These are phyloP conservation scores for Nyctalus aviator DNA, from an alignment of 2,797 vertebrate species.

Conservation along the genomic window DNA sequence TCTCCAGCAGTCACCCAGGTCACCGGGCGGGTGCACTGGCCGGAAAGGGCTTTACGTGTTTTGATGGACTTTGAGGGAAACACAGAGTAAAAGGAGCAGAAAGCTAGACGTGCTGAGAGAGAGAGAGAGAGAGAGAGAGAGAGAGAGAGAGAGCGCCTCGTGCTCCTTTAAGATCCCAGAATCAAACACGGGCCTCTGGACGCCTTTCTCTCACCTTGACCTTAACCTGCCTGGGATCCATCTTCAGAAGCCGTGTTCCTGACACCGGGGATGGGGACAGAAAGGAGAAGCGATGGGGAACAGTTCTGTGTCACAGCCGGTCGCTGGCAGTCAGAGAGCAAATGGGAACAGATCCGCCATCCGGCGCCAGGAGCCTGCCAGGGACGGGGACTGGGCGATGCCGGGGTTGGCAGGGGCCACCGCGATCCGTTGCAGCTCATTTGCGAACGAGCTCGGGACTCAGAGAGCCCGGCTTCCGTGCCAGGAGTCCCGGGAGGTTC, in stretches of 20 bases:
- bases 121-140: too few species aligned
- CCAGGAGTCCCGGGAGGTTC: not conserved
- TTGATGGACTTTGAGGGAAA: not conserved
- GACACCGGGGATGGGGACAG: not conserved
- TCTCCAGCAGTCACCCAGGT: not conserved
- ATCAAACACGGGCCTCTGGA: not conserved
- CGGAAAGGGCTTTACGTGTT: not conserved
- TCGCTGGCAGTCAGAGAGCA: not conserved
- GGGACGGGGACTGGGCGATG: not conserved
- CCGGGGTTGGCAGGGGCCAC: not conserved
- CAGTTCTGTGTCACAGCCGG: not conserved
- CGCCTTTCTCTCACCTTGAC: not conserved
- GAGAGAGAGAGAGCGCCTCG: fast-evolving
- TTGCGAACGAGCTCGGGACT: not conserved
- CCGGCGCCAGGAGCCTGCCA: not conserved
- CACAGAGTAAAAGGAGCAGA: too few species aligned
- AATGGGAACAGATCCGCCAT: not conserved
- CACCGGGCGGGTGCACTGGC: not conserved
- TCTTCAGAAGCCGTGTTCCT: not conserved
- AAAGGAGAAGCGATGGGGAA: not conserved
- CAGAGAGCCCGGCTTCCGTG: not conserved
- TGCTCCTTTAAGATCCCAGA: fast-evolving
- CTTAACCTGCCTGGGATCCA: not conserved
- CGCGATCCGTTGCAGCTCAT: not conserved
- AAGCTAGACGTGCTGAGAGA: not conserved